These are phyloP conservation scores for Lycophotia porphyrea DNA, from an alignment of 2,888 invertebrate species.

Conservation along the genomic window DNA sequence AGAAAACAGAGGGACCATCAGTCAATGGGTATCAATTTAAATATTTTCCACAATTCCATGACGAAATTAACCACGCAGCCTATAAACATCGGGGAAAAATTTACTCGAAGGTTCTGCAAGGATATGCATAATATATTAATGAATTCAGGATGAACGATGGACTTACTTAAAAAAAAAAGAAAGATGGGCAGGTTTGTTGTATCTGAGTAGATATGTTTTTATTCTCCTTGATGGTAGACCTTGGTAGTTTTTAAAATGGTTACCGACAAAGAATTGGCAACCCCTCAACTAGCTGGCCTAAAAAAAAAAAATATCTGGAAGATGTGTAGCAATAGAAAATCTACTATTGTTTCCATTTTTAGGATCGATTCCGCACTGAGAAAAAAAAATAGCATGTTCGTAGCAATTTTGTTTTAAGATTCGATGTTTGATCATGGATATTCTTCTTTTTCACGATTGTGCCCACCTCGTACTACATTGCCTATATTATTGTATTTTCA, in stretches of 20 bases:
- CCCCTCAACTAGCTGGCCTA: slow-evolving; percentile 9
- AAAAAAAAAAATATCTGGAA: slow-evolving; percentile 3
- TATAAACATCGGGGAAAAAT: slow-evolving; percentile 27
- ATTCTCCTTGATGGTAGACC: background rate
- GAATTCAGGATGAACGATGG: slow-evolving; percentile 5
- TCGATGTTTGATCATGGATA: background rate
- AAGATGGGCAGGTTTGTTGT: background rate
- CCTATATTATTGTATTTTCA: background rate
- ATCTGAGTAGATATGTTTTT: background rate
- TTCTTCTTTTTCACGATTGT: background rate
- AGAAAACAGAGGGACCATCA: background rate
- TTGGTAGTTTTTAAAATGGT: background rate
- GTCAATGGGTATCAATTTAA: background rate
- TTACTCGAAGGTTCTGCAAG: slow-evolving; percentile 1
- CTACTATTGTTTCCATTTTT: background rate
- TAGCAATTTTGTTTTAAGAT: background rate
- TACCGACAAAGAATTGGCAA: slow-evolving; percentile 6
- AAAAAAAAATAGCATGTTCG: background rate
- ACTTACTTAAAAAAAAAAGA: background rate
- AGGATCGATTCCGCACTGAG: background rate
- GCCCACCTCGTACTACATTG: background rate
- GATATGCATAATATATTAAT: slow-evolving; percentile 17
- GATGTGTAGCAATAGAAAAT: background rate
- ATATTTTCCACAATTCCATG: background rate
- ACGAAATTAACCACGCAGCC: slow-evolving; percentile 26